These are phyloP conservation scores for Turnix velox DNA, from an alignment of 2,113 vertebrate genomes.

Conservation along the genomic window DNA sequence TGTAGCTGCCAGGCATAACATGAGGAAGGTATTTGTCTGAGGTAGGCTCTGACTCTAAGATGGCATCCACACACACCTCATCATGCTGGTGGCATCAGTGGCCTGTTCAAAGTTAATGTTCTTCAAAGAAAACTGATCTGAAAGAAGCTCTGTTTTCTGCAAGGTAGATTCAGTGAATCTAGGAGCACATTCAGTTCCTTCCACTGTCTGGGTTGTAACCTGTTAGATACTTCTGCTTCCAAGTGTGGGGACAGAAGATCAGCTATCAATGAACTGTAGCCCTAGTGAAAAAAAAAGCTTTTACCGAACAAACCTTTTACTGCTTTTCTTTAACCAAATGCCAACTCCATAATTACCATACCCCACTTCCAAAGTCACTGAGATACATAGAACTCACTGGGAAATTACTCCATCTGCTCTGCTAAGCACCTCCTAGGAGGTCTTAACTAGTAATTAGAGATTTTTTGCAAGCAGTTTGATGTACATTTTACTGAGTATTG, in stretches of 20 bases:
- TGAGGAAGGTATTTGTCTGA: background rate
- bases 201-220: background rate
- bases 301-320: background rate
- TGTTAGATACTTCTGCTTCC: background rate
- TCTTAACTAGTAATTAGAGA: background rate
- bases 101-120: background rate
- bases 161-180: background rate
- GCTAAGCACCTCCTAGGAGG: background rate
- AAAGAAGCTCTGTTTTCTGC: background rate
- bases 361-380: background rate
- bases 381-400: background rate
- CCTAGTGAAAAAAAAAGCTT: background rate
- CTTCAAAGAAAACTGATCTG: background rate
- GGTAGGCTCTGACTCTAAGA: background rate
- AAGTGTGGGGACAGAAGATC: background rate
- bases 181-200: background rate
- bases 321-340: background rate
- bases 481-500: background rate
- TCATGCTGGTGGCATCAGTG: background rate
- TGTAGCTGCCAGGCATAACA: background rate
- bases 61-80: fast-evolving
- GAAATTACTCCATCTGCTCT: background rate
- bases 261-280: background rate
- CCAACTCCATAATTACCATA: background rate
- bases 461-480: background rate